Conservation (phyloP, 2,113 vertebrate species). For the Nothocercus julius region DNA sequence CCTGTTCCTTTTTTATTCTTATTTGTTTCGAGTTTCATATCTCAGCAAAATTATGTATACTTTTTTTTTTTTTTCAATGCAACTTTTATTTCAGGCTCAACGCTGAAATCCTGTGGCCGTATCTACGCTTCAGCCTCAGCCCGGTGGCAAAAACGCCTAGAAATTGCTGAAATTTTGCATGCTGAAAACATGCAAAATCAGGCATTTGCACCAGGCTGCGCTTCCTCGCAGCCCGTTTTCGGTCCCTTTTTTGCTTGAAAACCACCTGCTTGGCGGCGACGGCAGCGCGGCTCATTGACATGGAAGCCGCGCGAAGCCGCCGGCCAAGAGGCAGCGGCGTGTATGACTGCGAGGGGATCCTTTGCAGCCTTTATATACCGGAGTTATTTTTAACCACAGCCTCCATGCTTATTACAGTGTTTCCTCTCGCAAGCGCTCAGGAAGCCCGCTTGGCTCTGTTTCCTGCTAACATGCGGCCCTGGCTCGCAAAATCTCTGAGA, state of each 20-base stretch:
- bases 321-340: slow-evolving; percentile 64
- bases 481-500: slow-evolving; percentile 87
- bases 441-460: slow-evolving; percentile 91
- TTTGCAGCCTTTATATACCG: slow-evolving; percentile 88
- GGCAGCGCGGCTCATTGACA: not conserved
- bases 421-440: slow-evolving; percentile 90
- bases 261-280: slow-evolving; percentile 58
- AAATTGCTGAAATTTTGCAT: not conserved
- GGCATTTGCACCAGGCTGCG: not conserved
- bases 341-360: slow-evolving; percentile 83
- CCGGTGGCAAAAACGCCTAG: not conserved
- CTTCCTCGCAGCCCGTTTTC: not conserved
- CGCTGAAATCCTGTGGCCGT: accelerated
- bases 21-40: not conserved
- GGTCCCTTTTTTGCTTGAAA: not conserved
- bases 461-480: slow-evolving; percentile 88
- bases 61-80: not conserved
- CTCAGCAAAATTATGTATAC: not conserved
- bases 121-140: not conserved
- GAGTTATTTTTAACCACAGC: slow-evolving; percentile 96
- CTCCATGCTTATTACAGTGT: slow-evolving; percentile 89
- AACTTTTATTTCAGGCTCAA: slow-evolving; percentile 28
- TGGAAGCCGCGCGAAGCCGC: slow-evolving; percentile 1
- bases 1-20: not conserved
- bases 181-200: not conserved